Percentiles rank a stretch among this genome's conserved stretches.
Conservation (phyloP, 2,888 invertebrate genomes). For the Cyclophora punctaria region DNA sequence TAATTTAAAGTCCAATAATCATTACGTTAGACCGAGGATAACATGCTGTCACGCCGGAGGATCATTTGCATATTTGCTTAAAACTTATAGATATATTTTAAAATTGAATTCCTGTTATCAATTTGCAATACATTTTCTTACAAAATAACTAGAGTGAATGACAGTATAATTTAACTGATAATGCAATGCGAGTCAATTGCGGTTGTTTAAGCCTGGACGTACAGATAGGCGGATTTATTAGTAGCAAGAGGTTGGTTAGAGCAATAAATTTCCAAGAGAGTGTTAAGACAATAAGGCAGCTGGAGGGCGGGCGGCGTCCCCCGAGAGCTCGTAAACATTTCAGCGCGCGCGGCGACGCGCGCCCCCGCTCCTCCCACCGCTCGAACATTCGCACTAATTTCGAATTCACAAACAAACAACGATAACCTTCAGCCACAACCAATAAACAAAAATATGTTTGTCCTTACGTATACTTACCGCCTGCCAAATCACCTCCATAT, state of each 20-base stretch:
- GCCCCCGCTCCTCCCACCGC: conserved; percentile 36
- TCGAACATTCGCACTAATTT: conserved; percentile 17
- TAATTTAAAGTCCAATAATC: no score
- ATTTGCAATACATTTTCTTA: no score
- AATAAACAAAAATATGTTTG: conserved; percentile 10
- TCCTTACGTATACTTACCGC: conserved; percentile 14
- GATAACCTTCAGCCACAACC: conserved; percentile 18
- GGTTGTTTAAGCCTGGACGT: conserved; percentile 5
- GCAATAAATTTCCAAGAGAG: conserved; percentile 56
- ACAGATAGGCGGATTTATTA: conserved; percentile 34
- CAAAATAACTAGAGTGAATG: no score
- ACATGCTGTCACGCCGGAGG: no score
- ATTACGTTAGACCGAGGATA: no score
- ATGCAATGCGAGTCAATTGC: conserved; percentile 12
- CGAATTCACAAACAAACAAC: conserved; percentile 12
- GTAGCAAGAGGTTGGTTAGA: conserved; percentile 39
- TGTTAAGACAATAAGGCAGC: conserved; percentile 66
- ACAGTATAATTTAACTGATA: background rate
- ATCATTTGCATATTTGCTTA: no score
- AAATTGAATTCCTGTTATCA: no score
- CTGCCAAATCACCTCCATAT: conserved; percentile 12
- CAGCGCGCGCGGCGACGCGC: conserved; percentile 59
- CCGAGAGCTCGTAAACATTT: conserved; percentile 59
- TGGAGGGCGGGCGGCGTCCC: conserved; percentile 55
- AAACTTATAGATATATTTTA: no score